Evolutionary conservation across 2,888 invertebrate species (phyloP), one percentile per base, ranked within the genome.

Genomic region (Subacronicta megacephala): DNA sequence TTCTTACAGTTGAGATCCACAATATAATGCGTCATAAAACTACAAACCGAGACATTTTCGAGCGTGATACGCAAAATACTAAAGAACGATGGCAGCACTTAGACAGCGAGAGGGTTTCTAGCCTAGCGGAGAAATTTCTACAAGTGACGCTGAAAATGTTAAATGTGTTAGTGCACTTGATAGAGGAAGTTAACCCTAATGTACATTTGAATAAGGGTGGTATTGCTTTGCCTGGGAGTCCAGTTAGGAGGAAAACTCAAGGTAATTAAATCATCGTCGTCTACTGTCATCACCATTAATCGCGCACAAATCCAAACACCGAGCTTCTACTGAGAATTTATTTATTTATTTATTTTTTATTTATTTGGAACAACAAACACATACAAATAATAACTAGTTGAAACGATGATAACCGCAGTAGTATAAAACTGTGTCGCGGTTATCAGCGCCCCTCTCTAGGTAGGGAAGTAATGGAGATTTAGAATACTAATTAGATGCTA

Each of bases 141-240:
- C 94, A 93, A 58, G 96, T 97, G 49, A 94, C 96, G 0, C 82
- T 96, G 40, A 96, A 96, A 78, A 89, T 97, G 77, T 85, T 98
- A 55, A 97, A 97, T 82, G 95, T 97, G 18, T 95, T 96, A 76
- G 95, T 96, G 51, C 97, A 97, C 84, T 95, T 97, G 69, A 95
- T 97, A 62, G 97, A 97, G 75, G 97, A 97, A 82, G 83, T 95
- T 42, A 90, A 94, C 55, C 95, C 96, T 64, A 89, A 91, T 66
- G 88, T 94, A 0, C 93, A 93, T 82, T 62, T 93, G 46, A 90
- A 93, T 87, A 94, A 90, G 77, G 77, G 90, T 35, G 91, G 90
- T 0, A 93, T 94, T 77, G 93, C 95, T 0, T 88, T 95, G 52
- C 92, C 96, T 0, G 95, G 96, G 0, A 95, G 95, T 71, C 94